These are phyloP conservation scores for Takifugu ocellatus DNA, from an alignment of 2,797 vertebrate species.

Conservation along the genomic window DNA sequence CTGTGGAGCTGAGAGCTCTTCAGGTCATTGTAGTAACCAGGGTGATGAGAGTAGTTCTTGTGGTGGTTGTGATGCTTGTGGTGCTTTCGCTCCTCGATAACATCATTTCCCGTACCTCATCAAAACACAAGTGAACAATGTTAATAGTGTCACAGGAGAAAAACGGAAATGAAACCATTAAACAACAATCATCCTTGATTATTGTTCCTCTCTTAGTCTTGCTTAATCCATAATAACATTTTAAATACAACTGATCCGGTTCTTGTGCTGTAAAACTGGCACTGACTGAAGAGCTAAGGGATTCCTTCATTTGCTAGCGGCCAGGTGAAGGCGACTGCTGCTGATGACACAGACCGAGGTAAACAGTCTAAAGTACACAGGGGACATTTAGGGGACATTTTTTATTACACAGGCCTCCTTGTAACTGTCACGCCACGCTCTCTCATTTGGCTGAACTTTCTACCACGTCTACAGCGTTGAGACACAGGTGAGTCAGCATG, in stretches of 20 bases:
- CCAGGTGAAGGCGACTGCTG: conserved; percentile 5
- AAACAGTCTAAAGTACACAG: conserved; percentile 24
- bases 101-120: conserved; percentile 81
- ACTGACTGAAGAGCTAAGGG: no score
- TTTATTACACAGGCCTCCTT: conserved; percentile 27
- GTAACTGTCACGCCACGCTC: conserved; percentile 47
- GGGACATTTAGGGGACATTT: conserved; percentile 24
- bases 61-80: conserved; percentile 77
- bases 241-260: conserved; percentile 4
- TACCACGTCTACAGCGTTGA: conserved; percentile 29
- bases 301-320: background rate
- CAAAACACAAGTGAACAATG: conserved; percentile 57
- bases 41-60: conserved; percentile 76
- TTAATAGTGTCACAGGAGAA: conserved; percentile 60
- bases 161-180: conserved; percentile 16
- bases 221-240: background rate
- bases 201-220: background rate
- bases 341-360: conserved; percentile 44
- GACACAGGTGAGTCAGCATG: conserved; percentile 62
- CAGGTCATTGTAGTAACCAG: conserved; percentile 78
- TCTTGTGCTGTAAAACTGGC: conserved; percentile 7
- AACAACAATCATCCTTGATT: background rate
- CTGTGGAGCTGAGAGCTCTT: conserved; percentile 85
- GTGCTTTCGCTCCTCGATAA: conserved; percentile 81
- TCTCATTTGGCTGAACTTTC: conserved; percentile 51